Percentiles rank a stretch among this genome's conserved stretches.
phyloP scores from a whole-genome alignment of 1,140 invertebrate species.

The Formica selysi region DNA sequence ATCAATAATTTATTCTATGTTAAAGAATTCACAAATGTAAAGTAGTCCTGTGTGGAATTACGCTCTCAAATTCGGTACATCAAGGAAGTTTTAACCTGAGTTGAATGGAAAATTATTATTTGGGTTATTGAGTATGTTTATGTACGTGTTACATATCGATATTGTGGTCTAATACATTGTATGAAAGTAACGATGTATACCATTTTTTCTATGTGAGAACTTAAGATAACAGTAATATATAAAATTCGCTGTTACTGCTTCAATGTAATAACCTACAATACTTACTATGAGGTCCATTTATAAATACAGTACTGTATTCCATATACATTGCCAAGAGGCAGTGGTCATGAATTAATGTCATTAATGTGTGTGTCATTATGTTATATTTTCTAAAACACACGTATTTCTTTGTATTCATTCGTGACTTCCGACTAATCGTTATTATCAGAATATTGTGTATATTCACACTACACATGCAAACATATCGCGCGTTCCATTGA shows the following conservation, averaged over 20 bases:
- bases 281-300: constrained; percentile 41
- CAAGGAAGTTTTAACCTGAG: constrained; percentile 56
- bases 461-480: constrained; percentile 22
- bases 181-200: constrained; percentile 30
- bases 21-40: constrained; percentile 57
- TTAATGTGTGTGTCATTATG: constrained; percentile 39
- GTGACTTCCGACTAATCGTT: constrained; percentile 34
- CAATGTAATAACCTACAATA: constrained; percentile 24
- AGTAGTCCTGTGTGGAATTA: constrained; percentile 38
- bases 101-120: constrained; percentile 38
- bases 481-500: constrained; percentile 44
- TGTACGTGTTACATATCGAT: constrained; percentile 11
- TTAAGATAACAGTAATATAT: constrained; percentile 35
- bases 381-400: constrained; percentile 51
- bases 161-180: constrained; percentile 17
- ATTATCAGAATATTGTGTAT: constrained; percentile 42
- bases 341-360: constrained; percentile 65
- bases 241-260: constrained; percentile 29
- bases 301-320: constrained; percentile 64
- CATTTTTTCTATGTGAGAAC: not conserved
- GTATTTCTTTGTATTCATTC: constrained; percentile 50
- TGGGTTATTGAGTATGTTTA: constrained; percentile 24
- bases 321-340: constrained; percentile 65
- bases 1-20: constrained; percentile 55
- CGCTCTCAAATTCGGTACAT: constrained; percentile 42